These are phyloP conservation scores for Dreissena rostriformis DNA, from an alignment of 1,140 invertebrate species.

Conservation along the genomic window DNA sequence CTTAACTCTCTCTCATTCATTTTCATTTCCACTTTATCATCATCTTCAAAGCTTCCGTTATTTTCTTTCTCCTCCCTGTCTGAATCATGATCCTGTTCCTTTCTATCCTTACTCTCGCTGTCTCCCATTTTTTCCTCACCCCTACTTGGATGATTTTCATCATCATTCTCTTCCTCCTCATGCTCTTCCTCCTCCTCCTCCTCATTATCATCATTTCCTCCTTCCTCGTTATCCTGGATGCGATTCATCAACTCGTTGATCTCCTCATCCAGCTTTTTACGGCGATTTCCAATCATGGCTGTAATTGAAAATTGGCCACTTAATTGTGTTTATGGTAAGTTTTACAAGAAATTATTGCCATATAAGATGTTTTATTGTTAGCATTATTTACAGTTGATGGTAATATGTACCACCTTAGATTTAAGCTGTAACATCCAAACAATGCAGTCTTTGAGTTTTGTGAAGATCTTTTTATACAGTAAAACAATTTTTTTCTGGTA, in stretches of 20 bases:
- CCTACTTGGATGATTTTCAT: constrained; percentile 13
- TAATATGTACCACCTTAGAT: too few relatives aligned
- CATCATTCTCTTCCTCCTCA: constrained; percentile 32
- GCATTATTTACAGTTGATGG: too few relatives aligned
- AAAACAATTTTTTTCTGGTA: too few relatives aligned
- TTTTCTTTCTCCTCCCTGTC: constrained; percentile 43
- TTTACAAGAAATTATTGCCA: too few relatives aligned
- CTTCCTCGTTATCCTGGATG: constrained; percentile 2
- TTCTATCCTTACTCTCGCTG: constrained; percentile 4
- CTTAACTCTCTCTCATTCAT: constrained; percentile 38
- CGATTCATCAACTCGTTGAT: constrained; percentile 48
- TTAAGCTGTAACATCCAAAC: too few relatives aligned
- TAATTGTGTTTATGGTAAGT: too few relatives aligned
- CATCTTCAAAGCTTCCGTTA: constrained; percentile 7
- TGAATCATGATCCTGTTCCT: constrained; percentile 14
- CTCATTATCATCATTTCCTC: constrained; percentile 3
- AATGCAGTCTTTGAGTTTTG: too few relatives aligned
- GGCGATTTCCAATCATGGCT: constrained; percentile 48
- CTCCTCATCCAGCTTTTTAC: constrained; percentile 46
- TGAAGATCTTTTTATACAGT: too few relatives aligned
- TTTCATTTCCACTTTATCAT: constrained; percentile 16
- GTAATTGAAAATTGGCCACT: not conserved
- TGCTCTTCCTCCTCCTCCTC: constrained; percentile 22
- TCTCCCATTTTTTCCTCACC: constrained; percentile 23
- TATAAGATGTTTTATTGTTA: too few relatives aligned